A percentile compares a stretch with the other conserved stretches of the same genome.
Conservation (phyloP, 2,797 vertebrate genomes). For the Acipenser oxyrinchus region DNA sequence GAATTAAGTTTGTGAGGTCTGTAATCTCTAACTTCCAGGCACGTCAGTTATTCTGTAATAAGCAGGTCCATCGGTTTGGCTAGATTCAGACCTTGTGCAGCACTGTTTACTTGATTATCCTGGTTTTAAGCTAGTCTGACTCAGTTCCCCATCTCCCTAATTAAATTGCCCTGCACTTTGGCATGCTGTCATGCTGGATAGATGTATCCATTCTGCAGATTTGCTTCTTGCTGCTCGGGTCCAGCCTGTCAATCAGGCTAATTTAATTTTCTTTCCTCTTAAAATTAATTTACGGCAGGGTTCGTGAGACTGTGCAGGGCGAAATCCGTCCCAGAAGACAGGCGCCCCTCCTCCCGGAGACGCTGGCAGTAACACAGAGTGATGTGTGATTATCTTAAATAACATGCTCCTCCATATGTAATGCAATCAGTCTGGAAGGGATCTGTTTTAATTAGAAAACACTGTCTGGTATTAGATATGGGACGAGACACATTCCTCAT, state of each 20-base stretch:
- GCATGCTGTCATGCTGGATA: constrained; percentile 32
- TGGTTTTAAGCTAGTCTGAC: not conserved
- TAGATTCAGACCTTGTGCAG: not conserved
- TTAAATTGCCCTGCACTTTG: constrained; percentile 37
- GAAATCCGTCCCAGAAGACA: not conserved
- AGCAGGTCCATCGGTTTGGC: not conserved
- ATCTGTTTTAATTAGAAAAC: no score
- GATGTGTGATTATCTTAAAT: not conserved
- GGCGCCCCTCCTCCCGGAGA: not conserved
- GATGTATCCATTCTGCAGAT: constrained; percentile 39
- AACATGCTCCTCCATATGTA: constrained; percentile 9
- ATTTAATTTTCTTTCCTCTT: constrained; percentile 43
- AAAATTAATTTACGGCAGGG: constrained; percentile 23
- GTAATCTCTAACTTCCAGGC: constrained; percentile 11
- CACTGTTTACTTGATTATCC: not conserved
- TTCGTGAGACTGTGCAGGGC: constrained; percentile 12
- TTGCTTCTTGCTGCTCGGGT: constrained; percentile 30
- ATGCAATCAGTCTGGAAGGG: constrained; percentile 12
- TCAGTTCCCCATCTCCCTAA: constrained; percentile 29
- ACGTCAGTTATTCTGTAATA: not conserved
- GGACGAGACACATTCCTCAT: no score
- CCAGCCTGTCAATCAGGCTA: constrained; percentile 32
- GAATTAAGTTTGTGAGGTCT: constrained; percentile 17
- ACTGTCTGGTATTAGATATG: no score
- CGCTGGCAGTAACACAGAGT: not conserved